phyloP scores from a whole-genome alignment of 2,113 vertebrate genomes.

The Dasypus novemcinctus region DNA sequence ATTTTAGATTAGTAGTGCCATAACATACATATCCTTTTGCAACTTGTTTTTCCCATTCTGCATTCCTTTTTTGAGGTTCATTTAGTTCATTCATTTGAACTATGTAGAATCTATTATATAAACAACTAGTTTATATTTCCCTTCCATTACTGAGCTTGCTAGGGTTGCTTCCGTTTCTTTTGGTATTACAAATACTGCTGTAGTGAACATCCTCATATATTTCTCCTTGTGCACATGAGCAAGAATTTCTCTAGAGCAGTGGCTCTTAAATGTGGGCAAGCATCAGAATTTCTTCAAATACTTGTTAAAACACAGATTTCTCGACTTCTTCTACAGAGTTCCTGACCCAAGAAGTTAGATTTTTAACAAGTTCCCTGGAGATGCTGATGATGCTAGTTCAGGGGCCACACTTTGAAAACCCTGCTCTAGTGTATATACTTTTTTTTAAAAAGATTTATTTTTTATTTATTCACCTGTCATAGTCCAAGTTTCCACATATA shows the following conservation, averaged over 20 bases:
- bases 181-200: not conserved
- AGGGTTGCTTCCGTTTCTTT: not conserved
- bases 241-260: not conserved
- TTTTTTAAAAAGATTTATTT: too few relatives aligned
- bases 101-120: not conserved
- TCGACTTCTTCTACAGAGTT: not conserved
- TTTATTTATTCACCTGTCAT: not conserved
- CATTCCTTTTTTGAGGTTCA: not conserved
- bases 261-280: not conserved
- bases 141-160: not conserved
- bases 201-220: not conserved
- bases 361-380: not conserved
- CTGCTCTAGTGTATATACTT: not conserved
- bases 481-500: not conserved
- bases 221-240: not conserved
- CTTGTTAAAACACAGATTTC: not conserved
- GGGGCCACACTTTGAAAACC: not conserved
- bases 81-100: not conserved
- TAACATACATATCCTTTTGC: not conserved
- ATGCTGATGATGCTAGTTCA: not conserved
- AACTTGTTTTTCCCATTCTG: not conserved
- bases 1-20: not conserved
- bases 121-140: not conserved
- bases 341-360: not conserved
- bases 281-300: not conserved